Base-by-base conservation (phyloP, 2,797 vertebrate genomes). In the Gymnodraco acuticeps region DNA sequence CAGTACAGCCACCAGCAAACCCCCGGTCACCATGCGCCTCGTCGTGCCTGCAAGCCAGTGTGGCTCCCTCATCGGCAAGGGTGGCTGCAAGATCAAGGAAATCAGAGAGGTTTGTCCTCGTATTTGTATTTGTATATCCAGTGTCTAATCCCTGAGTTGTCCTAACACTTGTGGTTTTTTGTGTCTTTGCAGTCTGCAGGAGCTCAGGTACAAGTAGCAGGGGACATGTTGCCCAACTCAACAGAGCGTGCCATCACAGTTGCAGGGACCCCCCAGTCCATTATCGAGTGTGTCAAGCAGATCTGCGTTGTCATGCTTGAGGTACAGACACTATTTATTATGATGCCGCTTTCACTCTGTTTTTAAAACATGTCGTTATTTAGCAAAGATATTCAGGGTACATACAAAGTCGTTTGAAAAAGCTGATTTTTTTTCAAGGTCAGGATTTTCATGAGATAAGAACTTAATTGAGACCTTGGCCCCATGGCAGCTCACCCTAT, bases 261-360 rank as follows among this genome's bases (percentile, higher is more conserved):
- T 64, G 96, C 97, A 91, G 97, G 97, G 89, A 97, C 97, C 88
- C 97, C 96, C 62, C 96, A 97, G 85, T 98, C 97, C 93, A 98
- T 98, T 92, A 97, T 98, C 13, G 97, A 98, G 94, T 98, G 97
- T 75, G 97, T 98, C 90, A 98, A 98, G 96, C 97, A 98, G 95
- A 98, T 98, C 93, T 98, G 97, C 80, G 96, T 98, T 42, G 97
- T 98, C 92, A 98, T 98, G 96, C 96, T 98, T 69, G 97, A 98
- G 97, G 96, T 96, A 94, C 14, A 6, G 16, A 47, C 23, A 2
- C 20, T 38, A 42, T 31, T 10, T 65, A 38, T 6, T 16, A 43
- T 5, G 13, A 42, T 41, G 13, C 3, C 8, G 1, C 33, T 38
- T 7, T 9, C 33, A 9, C 6, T 38, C 33, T 38, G 33, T 38